Evolutionary conservation across 2,888 invertebrate species (phyloP), one percentile per base, ranked within the genome.

Genomic region (Microctonus aethiopoides): DNA sequence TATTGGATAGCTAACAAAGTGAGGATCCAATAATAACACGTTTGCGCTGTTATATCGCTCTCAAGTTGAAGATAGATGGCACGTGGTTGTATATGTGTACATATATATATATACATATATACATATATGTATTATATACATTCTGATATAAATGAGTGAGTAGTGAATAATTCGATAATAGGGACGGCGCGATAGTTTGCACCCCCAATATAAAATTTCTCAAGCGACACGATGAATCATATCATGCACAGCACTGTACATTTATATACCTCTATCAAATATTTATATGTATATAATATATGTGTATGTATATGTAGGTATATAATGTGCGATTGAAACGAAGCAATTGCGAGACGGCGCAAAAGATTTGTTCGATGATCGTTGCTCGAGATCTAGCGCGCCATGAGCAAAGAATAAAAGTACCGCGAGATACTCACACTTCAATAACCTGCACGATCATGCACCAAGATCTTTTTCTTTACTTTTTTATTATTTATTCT

Each of bases 11-110:
- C 84, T 84, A 84, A 85, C 84, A 84, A 84, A 84, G 84, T 84
- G 85, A 84, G 83, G 84, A 84, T 84, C 83, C 81, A 84, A 84
- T 85, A 85, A 85, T 85, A 84, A 84, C 82, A 85, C 81, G 84
- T 84, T 85, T n/a, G n/a, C n/a, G 79, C 78, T n/a, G n/a, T n/a
- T n/a, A n/a, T 83, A 82, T 82, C 81, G 81, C 68, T 68, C 70
- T 67, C 61, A 57, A 59, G 64, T 64, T 36, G 81, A 84, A 84
- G 84, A 84, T 84, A 80, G 82, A 84, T 84, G 81, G 81, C 80
- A 79, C 77, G 68, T 81, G 80, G 80, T 80, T 46, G 9, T 46
- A 39, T 39, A 39, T 39, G n/a, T n/a, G n/a, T n/a, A n/a, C n/a
- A n/a, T n/a, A n/a, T n/a, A n/a, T 29, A 29, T 7, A 7, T 29